A percentile compares a stretch with the other conserved stretches of the same genome.
phyloP scores from a whole-genome alignment of 2,113 vertebrate species.

The Aptenodytes patagonicus region DNA sequence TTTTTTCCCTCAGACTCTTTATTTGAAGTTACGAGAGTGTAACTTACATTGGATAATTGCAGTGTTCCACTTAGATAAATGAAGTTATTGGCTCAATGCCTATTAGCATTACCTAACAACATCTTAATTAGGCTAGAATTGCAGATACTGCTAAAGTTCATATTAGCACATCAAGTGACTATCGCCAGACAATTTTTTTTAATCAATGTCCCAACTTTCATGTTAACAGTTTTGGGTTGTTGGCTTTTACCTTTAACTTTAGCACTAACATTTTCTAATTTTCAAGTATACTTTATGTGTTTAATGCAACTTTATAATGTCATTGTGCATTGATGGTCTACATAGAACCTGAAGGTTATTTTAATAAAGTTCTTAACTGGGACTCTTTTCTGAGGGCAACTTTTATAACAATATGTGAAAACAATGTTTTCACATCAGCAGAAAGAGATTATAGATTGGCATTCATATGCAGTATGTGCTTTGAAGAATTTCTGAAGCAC shows the following conservation, averaged over 20 bases:
- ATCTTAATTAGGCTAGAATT: not conserved
- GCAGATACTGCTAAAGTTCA: not conserved
- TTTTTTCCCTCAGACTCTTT: not conserved
- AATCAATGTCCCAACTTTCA: not conserved
- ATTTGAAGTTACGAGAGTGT: not conserved
- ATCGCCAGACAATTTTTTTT: not conserved
- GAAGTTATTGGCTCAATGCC: not conserved
- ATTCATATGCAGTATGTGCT: not conserved
- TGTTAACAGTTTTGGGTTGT: not conserved
- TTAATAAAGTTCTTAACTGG: not conserved
- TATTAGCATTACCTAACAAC: constrained; percentile 11
- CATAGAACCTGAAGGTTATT: not conserved
- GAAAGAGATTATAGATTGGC: not conserved
- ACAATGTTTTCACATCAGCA: not conserved
- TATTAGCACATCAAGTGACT: not conserved
- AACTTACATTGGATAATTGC: not conserved
- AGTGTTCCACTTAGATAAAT: not conserved
- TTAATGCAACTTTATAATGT: not conserved
- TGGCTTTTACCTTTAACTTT: not conserved
- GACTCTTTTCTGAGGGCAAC: not conserved
- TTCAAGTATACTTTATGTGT: not conserved
- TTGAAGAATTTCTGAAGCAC: not conserved
- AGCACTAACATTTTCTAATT: not conserved
- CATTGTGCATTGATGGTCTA: not conserved
- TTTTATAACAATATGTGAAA: not conserved